Base-by-base conservation (phyloP, 1,140 invertebrate species). In the Idris sp. region DNA sequence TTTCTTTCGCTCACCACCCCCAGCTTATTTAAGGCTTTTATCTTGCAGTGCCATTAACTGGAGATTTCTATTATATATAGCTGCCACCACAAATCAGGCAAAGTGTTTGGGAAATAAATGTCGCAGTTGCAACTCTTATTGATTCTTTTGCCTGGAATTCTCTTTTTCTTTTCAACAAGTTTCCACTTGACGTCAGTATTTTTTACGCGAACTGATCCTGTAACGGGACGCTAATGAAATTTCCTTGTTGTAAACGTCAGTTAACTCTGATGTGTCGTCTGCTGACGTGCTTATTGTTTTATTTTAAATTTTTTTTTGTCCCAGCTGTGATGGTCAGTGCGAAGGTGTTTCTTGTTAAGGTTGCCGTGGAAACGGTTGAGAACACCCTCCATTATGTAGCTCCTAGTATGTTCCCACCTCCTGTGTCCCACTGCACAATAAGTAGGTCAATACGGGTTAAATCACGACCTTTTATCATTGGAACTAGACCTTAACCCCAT, bases 271-370 rank as follows among this genome's bases (percentile, higher is more conserved):
- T 9, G 0, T 18, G n/a, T 16, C 33, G 19, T 41, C 30, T 15
- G 26, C 14, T 30, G 4, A 33, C 30, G 36, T n/a, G 8, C 43
- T 44, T 15, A 13, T 19, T 26, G 38, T 43, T 25, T 30, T 54
- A 33, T 26, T 15, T 8, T 8, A 40, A 58, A 59, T 28, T 46
- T 46, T 54, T 61, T 62, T 49, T 35, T 25, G 33, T 40, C 18
- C 54, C 67, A 36, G 19, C 19, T 6, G 36, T 43, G 59, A 44
- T 48, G 64, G 62, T 74, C 64, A 74, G 58, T 68, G 64, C 58
- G 58, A 68, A 82, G 81, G 82, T 83, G 82, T 83, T 84, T 81
- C 83, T 84, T 79, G 82, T 84, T 85, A 83, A 81, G 80, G 85
- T 87, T 85, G 82, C 83, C 84, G 26, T 83, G 83, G 85, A 79